Percentiles rank a stretch among this genome's conserved stretches.
Evolutionary conservation across 2,888 invertebrate genomes (phyloP).

Genomic region (Pemphredon lugubris): DNA sequence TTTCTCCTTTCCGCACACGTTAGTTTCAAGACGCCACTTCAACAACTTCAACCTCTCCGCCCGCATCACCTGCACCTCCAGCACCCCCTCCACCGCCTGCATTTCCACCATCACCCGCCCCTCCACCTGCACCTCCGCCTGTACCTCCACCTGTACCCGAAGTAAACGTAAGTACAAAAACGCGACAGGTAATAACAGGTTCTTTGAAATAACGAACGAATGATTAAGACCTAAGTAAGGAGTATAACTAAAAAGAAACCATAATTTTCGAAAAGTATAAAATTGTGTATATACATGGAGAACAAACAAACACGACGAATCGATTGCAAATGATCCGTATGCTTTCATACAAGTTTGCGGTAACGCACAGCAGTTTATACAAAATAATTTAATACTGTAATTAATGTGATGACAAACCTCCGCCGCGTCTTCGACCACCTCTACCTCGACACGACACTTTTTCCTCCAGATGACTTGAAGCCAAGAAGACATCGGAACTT

Average conservation of each 20-base stretch:
- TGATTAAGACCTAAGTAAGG: no score
- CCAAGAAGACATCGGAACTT: slow-evolving; percentile 3
- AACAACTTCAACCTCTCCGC: neutral
- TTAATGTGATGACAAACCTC: neutral
- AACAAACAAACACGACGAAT: no score
- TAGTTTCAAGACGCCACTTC: neutral
- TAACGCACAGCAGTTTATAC: no score
- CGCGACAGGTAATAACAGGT: neutral
- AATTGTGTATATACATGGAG: no score
- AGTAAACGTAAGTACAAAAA: neutral
- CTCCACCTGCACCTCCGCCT: slow-evolving; percentile 1
- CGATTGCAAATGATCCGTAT: no score
- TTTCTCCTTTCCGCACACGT: no score
- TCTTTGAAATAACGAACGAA: no score
- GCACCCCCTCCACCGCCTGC: neutral
- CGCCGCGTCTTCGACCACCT: slow-evolving; percentile 4
- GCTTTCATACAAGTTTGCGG: no score
- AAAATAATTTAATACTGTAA: no score
- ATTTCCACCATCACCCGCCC: neutral
- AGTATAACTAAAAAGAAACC: no score
- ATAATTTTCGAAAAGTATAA: no score
- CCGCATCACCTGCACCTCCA: neutral
- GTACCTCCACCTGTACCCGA: neutral
- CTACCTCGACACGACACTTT: slow-evolving; percentile 16
- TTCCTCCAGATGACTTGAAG: neutral